phyloP scores from a whole-genome alignment of 1,140 invertebrate genomes.

The Arion vulgaris region DNA sequence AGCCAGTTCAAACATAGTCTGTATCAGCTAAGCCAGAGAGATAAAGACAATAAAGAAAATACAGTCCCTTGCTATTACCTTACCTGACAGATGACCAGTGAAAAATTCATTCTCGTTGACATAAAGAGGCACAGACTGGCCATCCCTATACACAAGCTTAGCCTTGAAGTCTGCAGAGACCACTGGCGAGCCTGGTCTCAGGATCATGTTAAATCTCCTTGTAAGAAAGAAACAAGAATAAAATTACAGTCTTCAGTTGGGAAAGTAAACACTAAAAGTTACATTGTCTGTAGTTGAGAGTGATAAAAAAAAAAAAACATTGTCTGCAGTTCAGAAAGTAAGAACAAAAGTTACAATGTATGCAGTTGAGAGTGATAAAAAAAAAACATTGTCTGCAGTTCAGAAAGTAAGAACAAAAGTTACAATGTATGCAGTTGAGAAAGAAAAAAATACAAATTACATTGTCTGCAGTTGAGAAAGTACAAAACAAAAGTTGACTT shows the following conservation, averaged over 20 bases:
- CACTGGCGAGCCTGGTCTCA: slow-evolving; percentile 29
- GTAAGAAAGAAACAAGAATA: neutral
- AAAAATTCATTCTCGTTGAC: slow-evolving; percentile 34
- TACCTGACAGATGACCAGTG: slow-evolving; percentile 30
- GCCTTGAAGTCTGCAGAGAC: slow-evolving; percentile 13
- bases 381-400: no score
- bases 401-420: no score
- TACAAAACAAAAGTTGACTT: no score
- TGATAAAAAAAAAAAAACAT: slow-evolving; percentile 3
- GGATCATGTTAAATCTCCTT: slow-evolving; percentile 31
- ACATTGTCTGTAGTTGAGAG: neutral
- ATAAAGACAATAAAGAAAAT: no score
- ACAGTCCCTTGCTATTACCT: neutral
- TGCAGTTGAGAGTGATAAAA: no score
- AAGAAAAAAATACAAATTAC: no score
- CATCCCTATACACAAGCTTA: slow-evolving; percentile 28
- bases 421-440: no score
- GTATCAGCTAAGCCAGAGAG: no score
- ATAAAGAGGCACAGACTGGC: slow-evolving; percentile 11
- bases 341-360: no score
- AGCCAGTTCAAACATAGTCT: no score
- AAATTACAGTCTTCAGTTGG: no score
- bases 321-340: neutral
- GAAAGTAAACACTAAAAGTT: neutral
- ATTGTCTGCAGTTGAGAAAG: no score